Evolutionary conservation across 2,888 invertebrate species (phyloP).

Genomic region (Drosophila hamatofila): DNA sequence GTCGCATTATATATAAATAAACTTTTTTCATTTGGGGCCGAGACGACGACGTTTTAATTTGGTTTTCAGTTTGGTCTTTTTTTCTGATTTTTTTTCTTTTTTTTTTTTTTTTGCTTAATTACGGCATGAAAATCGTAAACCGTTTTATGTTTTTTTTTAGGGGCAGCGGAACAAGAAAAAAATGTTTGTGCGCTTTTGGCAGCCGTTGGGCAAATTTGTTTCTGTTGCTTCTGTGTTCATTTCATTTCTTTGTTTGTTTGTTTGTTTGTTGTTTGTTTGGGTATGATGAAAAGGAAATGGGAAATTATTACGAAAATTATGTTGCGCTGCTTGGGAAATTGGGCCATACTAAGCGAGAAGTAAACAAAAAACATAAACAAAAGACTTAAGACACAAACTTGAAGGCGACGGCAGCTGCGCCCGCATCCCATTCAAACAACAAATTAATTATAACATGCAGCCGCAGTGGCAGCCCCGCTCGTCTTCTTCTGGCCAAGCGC

Average conservation of each 20-base stretch:
- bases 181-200: constrained; percentile 17
- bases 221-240: constrained; percentile 21
- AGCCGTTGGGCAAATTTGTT: constrained; percentile 36
- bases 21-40: constrained; percentile 10
- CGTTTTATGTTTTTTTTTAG: constrained; percentile 52
- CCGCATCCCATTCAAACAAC: constrained; percentile 46
- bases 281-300: constrained; percentile 62
- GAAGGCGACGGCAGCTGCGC: constrained; percentile 36
- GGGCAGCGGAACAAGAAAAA: constrained; percentile 50
- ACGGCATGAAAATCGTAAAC: constrained; percentile 54
- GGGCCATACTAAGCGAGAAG: constrained; percentile 42
- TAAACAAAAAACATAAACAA: constrained; percentile 39
- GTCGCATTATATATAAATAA: constrained; percentile 42
- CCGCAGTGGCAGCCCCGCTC: constrained; percentile 17
- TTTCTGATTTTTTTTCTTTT: neutral
- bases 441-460: constrained; percentile 63
- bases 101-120: constrained; percentile 58
- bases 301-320: constrained; percentile 68
- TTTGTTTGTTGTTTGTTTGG: neutral
- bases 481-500: constrained; percentile 42
- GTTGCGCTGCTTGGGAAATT: constrained; percentile 54
- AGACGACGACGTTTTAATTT: constrained; percentile 58
- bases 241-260: constrained; percentile 33
- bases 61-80: constrained; percentile 25
- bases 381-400: constrained; percentile 67